phyloP scores from a whole-genome alignment of 1,140 invertebrate species.

The Cydia pomonella region DNA sequence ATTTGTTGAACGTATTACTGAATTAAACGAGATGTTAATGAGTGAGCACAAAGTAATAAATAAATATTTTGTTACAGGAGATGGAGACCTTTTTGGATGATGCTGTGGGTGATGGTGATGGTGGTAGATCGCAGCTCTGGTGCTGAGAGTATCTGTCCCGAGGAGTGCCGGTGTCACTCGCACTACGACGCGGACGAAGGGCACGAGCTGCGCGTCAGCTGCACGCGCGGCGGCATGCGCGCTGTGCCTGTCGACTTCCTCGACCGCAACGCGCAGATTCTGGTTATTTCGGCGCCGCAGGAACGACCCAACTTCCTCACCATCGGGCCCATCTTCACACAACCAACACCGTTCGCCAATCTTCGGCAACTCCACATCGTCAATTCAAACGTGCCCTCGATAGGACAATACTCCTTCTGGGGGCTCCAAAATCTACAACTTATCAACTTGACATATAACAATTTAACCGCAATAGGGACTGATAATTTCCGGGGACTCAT shows the following conservation, averaged over 20 bases:
- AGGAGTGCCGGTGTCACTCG: slow-evolving; percentile 57
- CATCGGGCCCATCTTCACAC: slow-evolving; percentile 87
- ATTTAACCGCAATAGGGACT: slow-evolving; percentile 87
- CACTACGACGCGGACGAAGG: slow-evolving; percentile 47
- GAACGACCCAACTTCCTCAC: slow-evolving; percentile 84
- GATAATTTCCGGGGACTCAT: slow-evolving; percentile 90
- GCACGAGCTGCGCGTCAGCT: slow-evolving; percentile 56
- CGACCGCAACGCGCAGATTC: slow-evolving; percentile 83
- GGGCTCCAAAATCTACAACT: slow-evolving; percentile 85
- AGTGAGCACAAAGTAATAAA: neutral
- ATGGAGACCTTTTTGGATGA: slow-evolving; percentile 37
- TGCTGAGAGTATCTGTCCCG: slow-evolving; percentile 58
- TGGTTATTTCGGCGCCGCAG: slow-evolving; percentile 86
- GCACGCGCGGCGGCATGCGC: slow-evolving; percentile 82
- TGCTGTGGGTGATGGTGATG: slow-evolving; percentile 40
- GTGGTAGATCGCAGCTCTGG: slow-evolving; percentile 40
- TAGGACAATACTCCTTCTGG: slow-evolving; percentile 90
- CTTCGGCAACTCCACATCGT: slow-evolving; percentile 89
- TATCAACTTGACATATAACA: slow-evolving; percentile 89
- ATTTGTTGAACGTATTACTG: neutral
- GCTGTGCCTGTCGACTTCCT: slow-evolving; percentile 83
- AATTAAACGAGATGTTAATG: neutral
- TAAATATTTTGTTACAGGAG: slow-evolving; percentile 59
- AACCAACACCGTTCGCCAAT: slow-evolving; percentile 81
- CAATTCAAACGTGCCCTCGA: slow-evolving; percentile 88